phyloP scores from a whole-genome alignment of 1,140 invertebrate species.

The Calephelis nemesis region DNA sequence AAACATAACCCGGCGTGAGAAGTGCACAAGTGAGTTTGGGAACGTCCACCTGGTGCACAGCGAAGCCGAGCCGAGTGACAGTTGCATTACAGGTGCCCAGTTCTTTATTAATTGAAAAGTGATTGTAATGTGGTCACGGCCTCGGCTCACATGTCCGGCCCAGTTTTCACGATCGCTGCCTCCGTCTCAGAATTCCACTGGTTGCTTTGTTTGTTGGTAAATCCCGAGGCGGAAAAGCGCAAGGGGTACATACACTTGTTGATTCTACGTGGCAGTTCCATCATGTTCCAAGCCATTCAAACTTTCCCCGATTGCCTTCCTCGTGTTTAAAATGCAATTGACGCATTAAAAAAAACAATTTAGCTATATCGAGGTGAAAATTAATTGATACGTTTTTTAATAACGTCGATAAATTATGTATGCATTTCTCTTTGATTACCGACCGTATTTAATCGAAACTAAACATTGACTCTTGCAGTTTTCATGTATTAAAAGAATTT shows the following conservation, averaged over 20 bases:
- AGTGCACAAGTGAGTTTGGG: conserved; percentile 55
- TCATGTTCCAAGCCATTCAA: neutral
- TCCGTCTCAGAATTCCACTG: conserved; percentile 64
- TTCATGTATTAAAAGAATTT: no score
- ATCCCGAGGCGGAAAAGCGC: conserved; percentile 25
- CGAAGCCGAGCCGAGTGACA: conserved; percentile 50
- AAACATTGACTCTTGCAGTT: conserved; percentile 1
- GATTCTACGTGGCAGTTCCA: conserved; percentile 33
- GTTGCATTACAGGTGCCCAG: conserved; percentile 68
- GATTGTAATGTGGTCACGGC: conserved; percentile 75
- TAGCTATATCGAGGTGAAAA: conserved; percentile 11
- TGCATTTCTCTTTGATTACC: conserved; percentile 16
- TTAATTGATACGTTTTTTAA: conserved; percentile 19
- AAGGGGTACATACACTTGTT: conserved; percentile 53
- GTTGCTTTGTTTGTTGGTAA: conserved; percentile 68
- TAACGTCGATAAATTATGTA: conserved; percentile 17
- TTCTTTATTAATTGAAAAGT: conserved; percentile 78
- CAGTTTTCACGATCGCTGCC: conserved; percentile 72
- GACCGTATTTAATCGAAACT: conserved; percentile 10
- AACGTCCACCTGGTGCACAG: conserved; percentile 12
- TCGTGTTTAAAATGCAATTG: conserved; percentile 6
- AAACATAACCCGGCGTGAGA: conserved; percentile 58
- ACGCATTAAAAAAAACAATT: conserved; percentile 15
- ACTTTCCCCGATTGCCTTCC: conserved; percentile 8
- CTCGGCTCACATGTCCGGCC: conserved; percentile 74